Percentiles rank a stretch among this genome's conserved stretches.
phyloP scores from a whole-genome alignment of 35 echinoderm and acorn worm genomes.

The Amphiura filiformis region DNA sequence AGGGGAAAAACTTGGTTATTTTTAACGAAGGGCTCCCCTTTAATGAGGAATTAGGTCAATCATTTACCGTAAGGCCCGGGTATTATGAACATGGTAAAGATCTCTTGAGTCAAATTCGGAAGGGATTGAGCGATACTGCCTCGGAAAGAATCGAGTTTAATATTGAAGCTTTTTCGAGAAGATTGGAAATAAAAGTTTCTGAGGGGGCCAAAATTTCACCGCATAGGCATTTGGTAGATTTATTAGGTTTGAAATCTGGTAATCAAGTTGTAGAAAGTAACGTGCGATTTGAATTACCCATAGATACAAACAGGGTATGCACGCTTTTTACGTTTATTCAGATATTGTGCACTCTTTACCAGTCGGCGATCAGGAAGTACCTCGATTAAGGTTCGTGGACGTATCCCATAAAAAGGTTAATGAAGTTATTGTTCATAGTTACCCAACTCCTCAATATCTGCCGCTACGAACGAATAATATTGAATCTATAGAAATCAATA shows the following conservation, averaged over 20 bases:
- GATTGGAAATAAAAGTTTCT: background rate
- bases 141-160: background rate
- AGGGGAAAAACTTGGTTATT: background rate
- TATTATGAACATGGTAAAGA: background rate
- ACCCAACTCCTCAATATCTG: slow-evolving; percentile 22
- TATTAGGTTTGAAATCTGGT: background rate
- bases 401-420: slow-evolving; percentile 7
- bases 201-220: background rate
- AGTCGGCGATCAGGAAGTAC: slow-evolving; percentile 25
- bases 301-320: background rate
- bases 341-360: slow-evolving; percentile 17
- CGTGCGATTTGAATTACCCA: background rate
- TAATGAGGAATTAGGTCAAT: background rate
- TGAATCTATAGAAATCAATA: slow-evolving; percentile 19
- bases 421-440: background rate
- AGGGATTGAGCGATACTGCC: background rate
- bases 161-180: background rate
- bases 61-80: background rate
- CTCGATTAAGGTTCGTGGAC: slow-evolving; percentile 6
- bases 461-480: background rate
- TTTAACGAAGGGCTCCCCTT: no score
- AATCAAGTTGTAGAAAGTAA: background rate
- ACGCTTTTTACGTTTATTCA: slow-evolving; percentile 25
- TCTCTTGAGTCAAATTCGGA: background rate
- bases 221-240: background rate